Evolutionary conservation across 2,888 invertebrate genomes (phyloP).

Genomic region (Himalopsyche anomala): DNA sequence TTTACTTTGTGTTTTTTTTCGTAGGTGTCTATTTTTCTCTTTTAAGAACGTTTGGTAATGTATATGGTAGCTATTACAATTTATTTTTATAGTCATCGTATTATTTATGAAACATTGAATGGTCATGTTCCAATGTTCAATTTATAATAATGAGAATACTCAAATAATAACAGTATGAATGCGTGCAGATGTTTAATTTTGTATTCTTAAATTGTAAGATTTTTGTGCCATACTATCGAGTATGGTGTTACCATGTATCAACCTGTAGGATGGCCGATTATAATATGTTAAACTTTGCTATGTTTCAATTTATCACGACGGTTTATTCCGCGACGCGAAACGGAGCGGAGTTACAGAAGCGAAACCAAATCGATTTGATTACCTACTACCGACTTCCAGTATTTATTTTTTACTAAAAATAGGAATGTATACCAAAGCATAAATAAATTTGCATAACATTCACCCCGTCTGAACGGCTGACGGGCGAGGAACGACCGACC

Average conservation of each 20-base stretch:
- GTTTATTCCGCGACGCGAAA: neutral
- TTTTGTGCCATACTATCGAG: slow-evolving; percentile 62
- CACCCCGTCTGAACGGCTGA: slow-evolving; percentile 4
- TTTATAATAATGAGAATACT: slow-evolving; percentile 62
- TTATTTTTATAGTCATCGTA: slow-evolving; percentile 59
- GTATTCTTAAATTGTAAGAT: slow-evolving; percentile 52
- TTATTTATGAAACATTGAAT: slow-evolving; percentile 50
- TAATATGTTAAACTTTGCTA: slow-evolving; percentile 33
- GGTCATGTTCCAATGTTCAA: slow-evolving; percentile 32
- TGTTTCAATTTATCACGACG: slow-evolving; percentile 47
- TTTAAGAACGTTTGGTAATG: slow-evolving; percentile 59
- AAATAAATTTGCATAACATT: slow-evolving; percentile 44
- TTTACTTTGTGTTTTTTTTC: slow-evolving; percentile 51
- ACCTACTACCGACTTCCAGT: slow-evolving; percentile 58
- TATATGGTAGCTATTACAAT: slow-evolving; percentile 55
- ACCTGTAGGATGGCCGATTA: slow-evolving; percentile 34
- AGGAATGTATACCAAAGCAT: slow-evolving; percentile 57
- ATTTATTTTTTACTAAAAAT: slow-evolving; percentile 52
- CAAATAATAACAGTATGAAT: slow-evolving; percentile 49
- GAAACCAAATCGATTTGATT: slow-evolving; percentile 58
- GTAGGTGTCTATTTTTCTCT: slow-evolving; percentile 58
- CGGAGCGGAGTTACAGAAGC: slow-evolving; percentile 14
- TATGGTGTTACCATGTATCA: slow-evolving; percentile 64
- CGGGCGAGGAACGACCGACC: neutral
- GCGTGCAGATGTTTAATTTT: slow-evolving; percentile 52